Conservation (phyloP, 2,113 vertebrate genomes). For the Megaleporinus macrocephalus region DNA sequence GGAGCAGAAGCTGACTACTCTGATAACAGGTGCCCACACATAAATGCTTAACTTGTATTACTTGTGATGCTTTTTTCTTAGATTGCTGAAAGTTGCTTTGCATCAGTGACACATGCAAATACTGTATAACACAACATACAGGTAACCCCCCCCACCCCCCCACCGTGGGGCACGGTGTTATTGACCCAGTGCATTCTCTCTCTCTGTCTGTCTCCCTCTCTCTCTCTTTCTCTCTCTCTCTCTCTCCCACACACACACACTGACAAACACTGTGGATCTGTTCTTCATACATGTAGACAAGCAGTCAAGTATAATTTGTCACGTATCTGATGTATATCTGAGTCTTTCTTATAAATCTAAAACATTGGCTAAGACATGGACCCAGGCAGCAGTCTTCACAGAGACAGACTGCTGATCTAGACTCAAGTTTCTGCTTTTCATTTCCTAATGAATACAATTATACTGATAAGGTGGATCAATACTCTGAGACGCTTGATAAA, state of each 20-base stretch:
- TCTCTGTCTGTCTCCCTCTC: no score
- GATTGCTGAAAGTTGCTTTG: no score
- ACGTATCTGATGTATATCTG: not conserved
- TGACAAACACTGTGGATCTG: no score
- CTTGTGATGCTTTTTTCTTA: not conserved
- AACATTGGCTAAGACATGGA: not conserved
- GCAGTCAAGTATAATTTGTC: no score
- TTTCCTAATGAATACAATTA: not conserved
- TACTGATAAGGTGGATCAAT: not conserved
- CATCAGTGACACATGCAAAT: no score
- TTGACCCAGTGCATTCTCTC: no score
- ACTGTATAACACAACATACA: no score
- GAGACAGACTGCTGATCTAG: not conserved
- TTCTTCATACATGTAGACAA: no score
- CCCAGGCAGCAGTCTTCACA: not conserved
- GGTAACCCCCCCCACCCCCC: no score
- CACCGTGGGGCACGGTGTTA: no score
- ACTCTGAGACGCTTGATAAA: not conserved
- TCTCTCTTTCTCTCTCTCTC: no score
- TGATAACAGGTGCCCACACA: conserved; percentile 85
- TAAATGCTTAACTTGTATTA: not conserved
- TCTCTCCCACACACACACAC: no score
- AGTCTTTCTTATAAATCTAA: not conserved
- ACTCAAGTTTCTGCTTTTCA: not conserved
- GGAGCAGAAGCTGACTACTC: conserved; percentile 92